Base-by-base conservation (phyloP, 2,888 invertebrate genomes). In the Microctonus aethiopoides region DNA sequence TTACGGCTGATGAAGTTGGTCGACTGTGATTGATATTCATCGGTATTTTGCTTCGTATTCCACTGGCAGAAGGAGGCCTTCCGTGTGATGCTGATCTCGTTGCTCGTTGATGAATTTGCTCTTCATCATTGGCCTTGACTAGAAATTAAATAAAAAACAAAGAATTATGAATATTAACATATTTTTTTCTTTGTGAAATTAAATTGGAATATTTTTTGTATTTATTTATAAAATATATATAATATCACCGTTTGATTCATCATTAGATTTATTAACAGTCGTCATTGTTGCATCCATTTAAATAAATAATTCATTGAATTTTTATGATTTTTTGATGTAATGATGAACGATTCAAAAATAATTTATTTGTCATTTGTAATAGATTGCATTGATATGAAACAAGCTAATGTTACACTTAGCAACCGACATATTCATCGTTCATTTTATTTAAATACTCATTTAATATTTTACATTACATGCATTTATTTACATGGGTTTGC, bases 11-110 rank as follows among this genome's bases (percentile, higher is more conserved):
- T 9, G 54, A 26, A 4, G 39, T 56, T 2, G 70, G 24, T 39
- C 70, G 70, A 68, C 57, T 70, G 22, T 68, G 72, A 20, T 60
- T 62, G 29, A 65, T 51, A 66, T 74, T 76, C 22, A 67, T 74
- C 6, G 73, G 73, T 11, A 75, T 76, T 68, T 72, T 77, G 61
- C 74, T 77, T 22, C 71, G 70, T 22, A 41, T 71, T 22, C 71
- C 66, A 64, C 72, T 64, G 34, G 67, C 60, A 16, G 73, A 74
- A 4, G 70, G 67, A 13, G 72, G 66, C 16, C 73, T 71, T 13
- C 57, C 60, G 60, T 64, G 72, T 9, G 29, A 57, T 26, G 70
- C 64, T 51, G 70, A 66, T 46, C 66, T 73, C 46, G 72, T 13
- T 13, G 41, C 36, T 56, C 56, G 66, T 7, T 32, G 61, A 16